phyloP scores from a whole-genome alignment of 2,888 invertebrate genomes.

The Epinotia ramella region DNA sequence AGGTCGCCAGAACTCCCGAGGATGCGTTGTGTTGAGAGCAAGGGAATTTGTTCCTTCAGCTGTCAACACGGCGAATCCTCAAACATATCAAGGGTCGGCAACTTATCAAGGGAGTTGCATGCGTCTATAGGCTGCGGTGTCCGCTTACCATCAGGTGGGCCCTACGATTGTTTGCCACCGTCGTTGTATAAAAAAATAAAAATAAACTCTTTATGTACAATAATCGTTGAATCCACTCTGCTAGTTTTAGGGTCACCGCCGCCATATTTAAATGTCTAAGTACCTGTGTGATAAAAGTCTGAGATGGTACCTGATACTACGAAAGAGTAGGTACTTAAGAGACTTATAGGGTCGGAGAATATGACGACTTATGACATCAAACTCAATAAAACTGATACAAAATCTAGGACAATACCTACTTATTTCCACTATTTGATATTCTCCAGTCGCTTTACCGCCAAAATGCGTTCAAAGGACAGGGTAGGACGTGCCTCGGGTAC shows the following conservation, averaged over 20 bases:
- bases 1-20: too few species aligned
- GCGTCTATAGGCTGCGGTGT: too few species aligned
- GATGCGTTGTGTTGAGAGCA: too few species aligned
- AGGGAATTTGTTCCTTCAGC: too few species aligned
- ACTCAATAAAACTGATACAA: conserved; percentile 37
- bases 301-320: not conserved
- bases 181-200: too few species aligned
- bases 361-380: conserved; percentile 5
- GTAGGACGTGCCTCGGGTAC: conserved; percentile 36
- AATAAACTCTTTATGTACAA: too few species aligned
- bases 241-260: not conserved
- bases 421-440: conserved; percentile 44
- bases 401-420: conserved; percentile 40
- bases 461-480: conserved; percentile 45
- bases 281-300: not conserved
- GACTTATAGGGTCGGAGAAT: not conserved
- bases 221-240: not conserved
- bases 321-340: not conserved
- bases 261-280: not conserved
- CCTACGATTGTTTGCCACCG: too few species aligned
- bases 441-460: conserved; percentile 42
- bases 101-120: too few species aligned
- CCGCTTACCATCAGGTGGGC: too few species aligned
- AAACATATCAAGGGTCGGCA: too few species aligned
- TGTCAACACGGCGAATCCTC: too few species aligned